phyloP scores from a whole-genome alignment of 2,797 vertebrate species.

The Sebastes reedi region DNA sequence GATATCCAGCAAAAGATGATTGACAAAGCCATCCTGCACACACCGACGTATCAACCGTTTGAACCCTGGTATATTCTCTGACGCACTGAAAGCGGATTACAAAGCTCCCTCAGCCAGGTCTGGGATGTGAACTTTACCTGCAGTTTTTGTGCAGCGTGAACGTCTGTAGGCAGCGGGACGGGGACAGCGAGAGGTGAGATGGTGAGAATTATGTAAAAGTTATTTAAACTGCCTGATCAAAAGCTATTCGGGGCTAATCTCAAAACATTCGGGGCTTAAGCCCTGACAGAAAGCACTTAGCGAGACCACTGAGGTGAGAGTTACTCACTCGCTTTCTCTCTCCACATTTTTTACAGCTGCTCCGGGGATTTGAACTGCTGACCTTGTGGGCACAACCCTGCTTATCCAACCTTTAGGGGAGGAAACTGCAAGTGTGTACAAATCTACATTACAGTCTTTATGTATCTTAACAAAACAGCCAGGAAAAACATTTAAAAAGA shows the following conservation, averaged over 20 bases:
- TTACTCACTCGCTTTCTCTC: slow-evolving; percentile 32
- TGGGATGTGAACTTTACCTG: slow-evolving; percentile 8
- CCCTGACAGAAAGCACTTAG: slow-evolving; percentile 54
- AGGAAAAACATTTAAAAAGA: no score
- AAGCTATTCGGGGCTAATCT: slow-evolving; percentile 54
- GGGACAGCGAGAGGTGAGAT: slow-evolving; percentile 26
- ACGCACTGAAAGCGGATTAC: slow-evolving; percentile 1
- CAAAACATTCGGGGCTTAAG: slow-evolving; percentile 48
- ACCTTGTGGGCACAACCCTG: slow-evolving; percentile 31
- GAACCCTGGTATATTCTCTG: not conserved
- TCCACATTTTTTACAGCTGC: slow-evolving; percentile 14
- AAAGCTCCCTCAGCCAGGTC: not conserved
- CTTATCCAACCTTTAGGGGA: slow-evolving; percentile 25
- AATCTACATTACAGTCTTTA: not conserved
- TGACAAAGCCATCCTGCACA: not conserved
- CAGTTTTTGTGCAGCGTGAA: not conserved
- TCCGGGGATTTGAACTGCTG: slow-evolving; percentile 41
- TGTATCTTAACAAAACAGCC: no score
- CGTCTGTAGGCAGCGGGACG: not conserved
- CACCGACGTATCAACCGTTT: not conserved
- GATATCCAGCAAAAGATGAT: not conserved
- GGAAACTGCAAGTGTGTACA: slow-evolving; percentile 16
- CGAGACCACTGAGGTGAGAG: slow-evolving; percentile 48
- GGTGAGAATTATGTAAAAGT: slow-evolving; percentile 50
- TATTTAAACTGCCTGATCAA: slow-evolving; percentile 54